Base-by-base conservation (phyloP, 2,888 invertebrate genomes). In the Drosophila neutralis region DNA sequence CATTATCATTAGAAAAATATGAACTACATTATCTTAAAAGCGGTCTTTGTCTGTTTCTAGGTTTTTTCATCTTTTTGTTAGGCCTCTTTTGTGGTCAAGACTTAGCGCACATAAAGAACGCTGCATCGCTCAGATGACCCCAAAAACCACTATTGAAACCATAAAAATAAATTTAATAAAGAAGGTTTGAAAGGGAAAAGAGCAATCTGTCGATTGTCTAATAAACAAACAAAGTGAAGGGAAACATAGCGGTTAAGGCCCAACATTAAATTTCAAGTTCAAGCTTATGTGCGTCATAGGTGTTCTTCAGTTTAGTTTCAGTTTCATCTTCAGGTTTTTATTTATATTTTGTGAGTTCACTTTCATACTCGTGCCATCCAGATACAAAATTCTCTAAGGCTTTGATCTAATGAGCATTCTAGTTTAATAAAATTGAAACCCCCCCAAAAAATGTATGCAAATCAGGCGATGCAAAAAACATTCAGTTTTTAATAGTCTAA, bases 261-360 rank as follows among this genome's bases (percentile, higher is more conserved):
- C 76, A 73, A 69, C 62, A 80, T 76, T 63, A 65, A 76, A 60
- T 60, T 24, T 82, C 87, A 87, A 87, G 87, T 87, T 87, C 88
- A 87, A 89, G 89, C 81, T 89, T 87, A 75, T 68, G 54, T 73
- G 68, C 57, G 29, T 71, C 36, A 48, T 45, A 35, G 53, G 52
- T 54, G 54, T 58, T 49, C 71, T 56, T 74, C 29, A 53, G 33
- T 58, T 48, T 15, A 53, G 42, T 60, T 42, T n/a, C 48, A 36
- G 31, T 49, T n/a, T 42, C 40, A 42, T 59, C 54, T 38, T 62
- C 10, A 49, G 60, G 52, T 33, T 18, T 48, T n/a, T 49, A 40
- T 29, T 10, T 15, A 31, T n/a, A 7, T 72, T 56, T 52, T 33
- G 11, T 42, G 38, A 24, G 33, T 40, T 27, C 45, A 60, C 79